Evolutionary conservation across 2,797 vertebrate genomes (phyloP), one percentile per base, ranked within the genome.

Genomic region (Malacoraja senta): DNA sequence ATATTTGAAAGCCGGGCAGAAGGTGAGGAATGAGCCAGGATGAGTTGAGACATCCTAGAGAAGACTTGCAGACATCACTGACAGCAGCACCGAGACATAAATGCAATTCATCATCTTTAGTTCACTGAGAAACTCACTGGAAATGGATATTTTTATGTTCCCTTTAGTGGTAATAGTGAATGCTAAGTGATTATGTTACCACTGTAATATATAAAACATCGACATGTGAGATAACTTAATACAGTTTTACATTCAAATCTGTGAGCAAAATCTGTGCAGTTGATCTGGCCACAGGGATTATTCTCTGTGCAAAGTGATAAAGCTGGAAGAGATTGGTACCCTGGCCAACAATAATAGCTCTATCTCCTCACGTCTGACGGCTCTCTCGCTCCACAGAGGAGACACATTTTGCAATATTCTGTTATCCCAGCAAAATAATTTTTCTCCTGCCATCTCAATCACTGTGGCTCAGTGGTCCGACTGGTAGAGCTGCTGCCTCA

Each of bases 181-280:
- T 65, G 58, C 63, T 65, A 32, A 65, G 58, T 86, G 83, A 86
- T 86, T 65, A 65, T 65, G 7, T 86, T 63, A 65, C 58, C 15
- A 86, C 7, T 61, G 83, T 86, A 86, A 86, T 84, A 86, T 86
- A 86, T 86, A 86, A 86, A 86, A 86, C 58, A 86, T 63, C 58
- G 53, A 63, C 83, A 63, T 86, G 83, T n/a, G 63, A 65, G 63
- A 53, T 53, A 65, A 86, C 83, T 86, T 86, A 86, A 86, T 86
- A 10, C 44, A 24, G 38, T 81, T 44, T 81, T 81, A 65, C 61
- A 65, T 63, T 86, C 26, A 86, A 86, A 86, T 61, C 83, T 86
- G 83, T 63, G 83, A 86, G 32, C 83, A 86, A 86, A 58, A 65
- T 86, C 58, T 65, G 58, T 32, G 58, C 12, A 65, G 83, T 86